Evolutionary conservation across 2,797 vertebrate species (phyloP).

Genomic region (Prionace glauca): DNA sequence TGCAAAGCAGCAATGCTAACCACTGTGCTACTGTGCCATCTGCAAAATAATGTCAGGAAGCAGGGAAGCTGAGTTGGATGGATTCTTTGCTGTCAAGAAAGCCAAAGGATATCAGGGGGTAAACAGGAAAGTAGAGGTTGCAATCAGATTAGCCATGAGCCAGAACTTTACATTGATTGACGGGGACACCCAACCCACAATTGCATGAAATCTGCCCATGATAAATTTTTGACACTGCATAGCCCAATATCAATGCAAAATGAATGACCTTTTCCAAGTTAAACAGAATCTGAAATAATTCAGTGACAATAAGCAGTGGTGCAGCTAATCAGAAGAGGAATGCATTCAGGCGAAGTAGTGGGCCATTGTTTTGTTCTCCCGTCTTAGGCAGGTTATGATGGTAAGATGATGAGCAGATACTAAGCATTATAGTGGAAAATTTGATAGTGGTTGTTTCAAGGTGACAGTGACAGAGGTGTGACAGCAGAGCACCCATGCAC

Average conservation of each 20-base stretch:
- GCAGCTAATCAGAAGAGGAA: neutral
- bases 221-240: neutral
- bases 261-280: neutral
- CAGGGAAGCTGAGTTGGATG: no score
- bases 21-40: no score
- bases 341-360: neutral
- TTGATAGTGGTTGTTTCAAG: neutral
- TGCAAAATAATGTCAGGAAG: no score
- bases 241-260: neutral
- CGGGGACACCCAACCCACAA: neutral
- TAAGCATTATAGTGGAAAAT: neutral
- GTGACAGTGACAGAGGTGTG: neutral
- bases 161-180: no score
- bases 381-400: neutral
- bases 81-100: no score
- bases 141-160: no score
- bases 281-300: neutral
- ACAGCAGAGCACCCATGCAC: neutral
- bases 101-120: no score
- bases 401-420: neutral
- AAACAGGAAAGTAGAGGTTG: no score
- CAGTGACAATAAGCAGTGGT: neutral
- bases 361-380: neutral
- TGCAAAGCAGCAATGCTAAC: no score
- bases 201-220: neutral